These are phyloP conservation scores for Protomyctophum bolini DNA, from an alignment of 2,113 vertebrate genomes.

Conservation along the genomic window DNA sequence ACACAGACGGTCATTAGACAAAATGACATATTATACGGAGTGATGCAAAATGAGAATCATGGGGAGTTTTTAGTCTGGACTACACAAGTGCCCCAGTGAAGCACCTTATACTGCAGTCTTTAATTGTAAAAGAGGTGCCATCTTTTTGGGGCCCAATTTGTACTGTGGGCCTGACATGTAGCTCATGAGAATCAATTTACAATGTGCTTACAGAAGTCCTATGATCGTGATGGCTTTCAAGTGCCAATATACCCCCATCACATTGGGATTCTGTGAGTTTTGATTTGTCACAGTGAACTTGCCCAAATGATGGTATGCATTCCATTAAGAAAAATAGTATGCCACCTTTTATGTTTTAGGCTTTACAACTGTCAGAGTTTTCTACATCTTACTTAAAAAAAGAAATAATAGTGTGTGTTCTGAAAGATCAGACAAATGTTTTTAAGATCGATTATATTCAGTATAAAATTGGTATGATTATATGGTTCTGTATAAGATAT, in stretches of 20 bases:
- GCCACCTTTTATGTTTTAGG: slow-evolving; percentile 22
- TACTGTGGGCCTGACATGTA: slow-evolving; percentile 39
- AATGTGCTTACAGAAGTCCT: slow-evolving; percentile 36
- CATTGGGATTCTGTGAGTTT: slow-evolving; percentile 43
- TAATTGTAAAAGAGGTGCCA: slow-evolving; percentile 24
- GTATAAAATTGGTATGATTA: slow-evolving; percentile 63
- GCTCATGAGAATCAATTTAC: slow-evolving; percentile 42
- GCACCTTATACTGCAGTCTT: slow-evolving; percentile 63
- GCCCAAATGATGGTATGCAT: slow-evolving; percentile 50
- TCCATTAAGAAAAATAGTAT: slow-evolving; percentile 46
- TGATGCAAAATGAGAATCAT: slow-evolving; percentile 51
- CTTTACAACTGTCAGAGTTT: slow-evolving; percentile 46
- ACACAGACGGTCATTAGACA: slow-evolving; percentile 46
- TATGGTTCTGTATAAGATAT: slow-evolving; percentile 59
- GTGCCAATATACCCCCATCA: slow-evolving; percentile 58
- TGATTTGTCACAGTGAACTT: slow-evolving; percentile 36
- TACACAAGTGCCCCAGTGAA: slow-evolving; percentile 41
- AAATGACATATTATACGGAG: slow-evolving; percentile 14
- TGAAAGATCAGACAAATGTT: slow-evolving; percentile 65
- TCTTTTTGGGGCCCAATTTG: slow-evolving; percentile 41
- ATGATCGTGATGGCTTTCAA: slow-evolving; percentile 56
- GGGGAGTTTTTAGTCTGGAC: slow-evolving; percentile 56
- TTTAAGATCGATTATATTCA: slow-evolving; percentile 64
- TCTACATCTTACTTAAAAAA: slow-evolving; percentile 61
- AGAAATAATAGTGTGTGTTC: slow-evolving; percentile 59